Conservation (phyloP, 2,888 invertebrate genomes). For the Harmothoe impar region DNA sequence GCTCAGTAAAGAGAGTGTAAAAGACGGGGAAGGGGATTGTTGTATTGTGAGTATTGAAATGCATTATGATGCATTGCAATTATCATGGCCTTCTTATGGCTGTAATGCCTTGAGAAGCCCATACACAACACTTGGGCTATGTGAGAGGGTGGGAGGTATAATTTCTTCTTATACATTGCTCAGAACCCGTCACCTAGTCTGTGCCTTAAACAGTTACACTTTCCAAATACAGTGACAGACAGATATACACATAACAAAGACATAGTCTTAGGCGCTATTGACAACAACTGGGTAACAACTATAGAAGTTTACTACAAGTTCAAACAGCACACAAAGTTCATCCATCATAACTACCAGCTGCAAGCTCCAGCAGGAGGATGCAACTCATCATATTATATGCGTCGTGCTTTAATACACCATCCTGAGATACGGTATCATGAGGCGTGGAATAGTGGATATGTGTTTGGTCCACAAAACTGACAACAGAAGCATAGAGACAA, state of each 20-base stretch:
- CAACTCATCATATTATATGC: conserved; percentile 16
- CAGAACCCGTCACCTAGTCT: conserved; percentile 7
- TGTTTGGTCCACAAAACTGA: conserved; percentile 60
- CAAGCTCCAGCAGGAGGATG: conserved; percentile 17
- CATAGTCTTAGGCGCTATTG: conserved; percentile 43
- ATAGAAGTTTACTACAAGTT: conserved; percentile 53
- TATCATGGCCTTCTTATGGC: too few species aligned
- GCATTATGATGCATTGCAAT: too few species aligned
- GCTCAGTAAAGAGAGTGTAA: too few species aligned
- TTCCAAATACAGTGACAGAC: conserved; percentile 20
- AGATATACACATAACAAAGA: conserved; percentile 18
- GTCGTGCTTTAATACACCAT: not conserved
- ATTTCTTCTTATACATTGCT: too few species aligned
- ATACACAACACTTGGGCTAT: too few species aligned
- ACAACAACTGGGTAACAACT: conserved; percentile 57
- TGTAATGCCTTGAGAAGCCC: too few species aligned
- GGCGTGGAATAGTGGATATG: conserved; percentile 61
- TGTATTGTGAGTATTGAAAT: too few species aligned
- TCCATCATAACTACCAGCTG: conserved; percentile 22
- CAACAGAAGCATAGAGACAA: conserved; percentile 41
- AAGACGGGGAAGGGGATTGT: too few species aligned
- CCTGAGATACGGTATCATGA: conserved; percentile 48
- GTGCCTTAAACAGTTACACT: not conserved
- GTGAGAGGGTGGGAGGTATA: too few species aligned
- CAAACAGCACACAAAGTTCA: conserved; percentile 38